Evolutionary conservation across 2,797 vertebrate genomes (phyloP).

Genomic region (Neopelma chrysocephalum): DNA sequence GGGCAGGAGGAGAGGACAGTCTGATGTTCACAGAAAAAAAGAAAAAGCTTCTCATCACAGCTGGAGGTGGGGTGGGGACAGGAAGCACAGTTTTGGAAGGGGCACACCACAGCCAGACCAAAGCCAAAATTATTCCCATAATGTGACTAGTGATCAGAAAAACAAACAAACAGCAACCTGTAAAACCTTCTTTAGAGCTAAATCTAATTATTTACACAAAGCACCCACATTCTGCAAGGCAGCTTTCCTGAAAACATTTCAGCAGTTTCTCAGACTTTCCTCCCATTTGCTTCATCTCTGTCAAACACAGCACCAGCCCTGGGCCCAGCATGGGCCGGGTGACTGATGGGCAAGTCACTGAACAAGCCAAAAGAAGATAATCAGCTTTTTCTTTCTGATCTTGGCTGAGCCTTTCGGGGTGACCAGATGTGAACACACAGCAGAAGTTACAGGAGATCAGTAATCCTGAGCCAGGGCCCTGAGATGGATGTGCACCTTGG

Average conservation of each 20-base stretch:
- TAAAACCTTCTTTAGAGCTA: background rate
- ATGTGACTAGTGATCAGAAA: background rate
- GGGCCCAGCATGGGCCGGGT: background rate
- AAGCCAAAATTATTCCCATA: background rate
- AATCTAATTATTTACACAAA: background rate
- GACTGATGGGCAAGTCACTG: background rate
- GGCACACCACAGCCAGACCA: background rate
- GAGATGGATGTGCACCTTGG: background rate
- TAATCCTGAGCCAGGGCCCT: background rate
- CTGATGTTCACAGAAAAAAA: background rate
- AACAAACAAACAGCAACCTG: background rate
- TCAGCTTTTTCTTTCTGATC: background rate
- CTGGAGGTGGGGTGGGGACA: background rate
- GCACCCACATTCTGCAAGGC: background rate
- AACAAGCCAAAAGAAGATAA: background rate
- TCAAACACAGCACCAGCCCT: background rate
- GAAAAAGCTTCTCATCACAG: background rate
- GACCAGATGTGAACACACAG: background rate
- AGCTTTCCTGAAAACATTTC: background rate
- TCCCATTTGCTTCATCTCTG: background rate
- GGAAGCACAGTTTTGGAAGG: background rate
- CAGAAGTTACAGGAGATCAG: background rate
- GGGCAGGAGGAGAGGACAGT: background rate
- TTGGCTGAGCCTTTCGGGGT: background rate
- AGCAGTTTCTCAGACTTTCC: background rate